A percentile compares a stretch with the other conserved stretches of the same genome.
Evolutionary conservation across 2,113 vertebrate genomes (phyloP).

Genomic region (Stomatorhinus ivindoensis): DNA sequence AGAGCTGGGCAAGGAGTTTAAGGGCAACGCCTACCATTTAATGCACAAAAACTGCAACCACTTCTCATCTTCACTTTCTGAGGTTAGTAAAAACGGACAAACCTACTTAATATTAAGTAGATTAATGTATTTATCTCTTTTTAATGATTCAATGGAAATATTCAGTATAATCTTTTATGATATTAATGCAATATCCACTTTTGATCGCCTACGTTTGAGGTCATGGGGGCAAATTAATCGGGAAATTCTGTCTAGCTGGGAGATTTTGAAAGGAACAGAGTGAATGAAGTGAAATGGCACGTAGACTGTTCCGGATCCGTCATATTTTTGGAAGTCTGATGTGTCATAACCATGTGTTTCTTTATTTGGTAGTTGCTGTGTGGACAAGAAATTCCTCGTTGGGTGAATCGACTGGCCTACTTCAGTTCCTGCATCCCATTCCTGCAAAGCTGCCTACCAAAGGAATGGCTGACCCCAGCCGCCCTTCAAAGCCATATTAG

Average conservation of each 20-base stretch:
- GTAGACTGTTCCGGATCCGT: background rate
- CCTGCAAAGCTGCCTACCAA: constrained; percentile 86
- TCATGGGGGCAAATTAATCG: background rate
- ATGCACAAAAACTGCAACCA: constrained; percentile 90
- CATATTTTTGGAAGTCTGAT: background rate
- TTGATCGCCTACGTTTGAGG: background rate
- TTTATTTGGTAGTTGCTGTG: constrained; percentile 69
- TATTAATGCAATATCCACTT: background rate
- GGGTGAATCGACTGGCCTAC: constrained; percentile 87
- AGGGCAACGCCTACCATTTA: constrained; percentile 75
- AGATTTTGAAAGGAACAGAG: background rate
- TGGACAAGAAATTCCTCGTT: constrained; percentile 79
- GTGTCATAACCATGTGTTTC: background rate
- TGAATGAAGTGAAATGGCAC: background rate
- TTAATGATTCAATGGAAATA: constrained; percentile 8
- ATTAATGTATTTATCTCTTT: background rate
- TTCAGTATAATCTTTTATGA: constrained; percentile 34
- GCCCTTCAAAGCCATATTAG: constrained; percentile 88
- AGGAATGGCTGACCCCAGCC: constrained; percentile 86
- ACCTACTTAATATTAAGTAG: too few species aligned
- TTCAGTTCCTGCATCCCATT: constrained; percentile 91
- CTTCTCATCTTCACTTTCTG: constrained; percentile 79
- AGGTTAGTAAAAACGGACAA: constrained; percentile 53
- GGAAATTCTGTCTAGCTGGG: background rate
- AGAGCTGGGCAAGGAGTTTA: constrained; percentile 83